A percentile compares a stretch with the other conserved stretches of the same genome.
Conservation (phyloP, 2,888 invertebrate genomes). For the Octodonta nipae region DNA sequence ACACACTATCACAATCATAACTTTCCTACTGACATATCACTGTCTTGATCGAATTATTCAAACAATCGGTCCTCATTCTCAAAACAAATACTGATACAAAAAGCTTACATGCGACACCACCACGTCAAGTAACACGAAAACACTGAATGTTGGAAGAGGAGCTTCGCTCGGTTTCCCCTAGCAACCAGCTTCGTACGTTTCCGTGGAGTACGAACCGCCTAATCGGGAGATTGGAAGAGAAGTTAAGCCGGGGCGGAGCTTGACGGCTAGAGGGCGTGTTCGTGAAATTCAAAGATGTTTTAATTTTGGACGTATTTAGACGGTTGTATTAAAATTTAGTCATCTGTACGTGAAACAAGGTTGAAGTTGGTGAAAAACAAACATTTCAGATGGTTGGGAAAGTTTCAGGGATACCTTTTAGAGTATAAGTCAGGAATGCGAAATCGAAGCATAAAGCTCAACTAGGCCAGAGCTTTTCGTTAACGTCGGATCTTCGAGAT, state of each 20-base stretch:
- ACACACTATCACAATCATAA: too few species aligned
- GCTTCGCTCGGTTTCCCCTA: constrained; percentile 35
- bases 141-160: constrained; percentile 34
- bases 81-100: constrained; percentile 14
- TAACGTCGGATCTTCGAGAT: neutral
- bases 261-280: constrained; percentile 16
- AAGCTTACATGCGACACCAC: constrained; percentile 26
- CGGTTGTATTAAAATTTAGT: constrained; percentile 16
- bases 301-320: constrained; percentile 17
- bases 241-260: constrained; percentile 18
- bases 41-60: too few species aligned
- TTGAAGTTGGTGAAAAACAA: too few species aligned
- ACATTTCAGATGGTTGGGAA: too few species aligned
- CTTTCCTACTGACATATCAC: too few species aligned
- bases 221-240: constrained; percentile 22
- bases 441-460: too few species aligned
- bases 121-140: constrained; percentile 33
- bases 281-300: constrained; percentile 23
- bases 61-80: constrained; percentile 18
- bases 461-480: too few species aligned
- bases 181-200: constrained; percentile 30
- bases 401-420: too few species aligned
- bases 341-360: too few species aligned
- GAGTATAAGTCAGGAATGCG: too few species aligned
- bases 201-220: constrained; percentile 23